Evolutionary conservation across 1,140 invertebrate species (phyloP).

Genomic region (Cherax destructor): DNA sequence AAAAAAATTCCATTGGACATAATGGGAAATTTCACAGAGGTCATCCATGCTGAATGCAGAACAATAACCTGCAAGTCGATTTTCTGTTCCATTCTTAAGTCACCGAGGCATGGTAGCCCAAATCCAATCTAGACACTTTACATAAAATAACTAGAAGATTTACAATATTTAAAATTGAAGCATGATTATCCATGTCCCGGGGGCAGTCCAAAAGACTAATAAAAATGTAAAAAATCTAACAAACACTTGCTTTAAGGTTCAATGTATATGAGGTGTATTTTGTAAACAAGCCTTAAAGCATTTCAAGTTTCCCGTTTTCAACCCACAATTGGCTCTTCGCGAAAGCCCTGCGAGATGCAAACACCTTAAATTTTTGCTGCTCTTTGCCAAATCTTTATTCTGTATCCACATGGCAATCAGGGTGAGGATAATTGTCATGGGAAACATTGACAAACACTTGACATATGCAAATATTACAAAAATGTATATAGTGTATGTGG

Average conservation of each 20-base stretch:
- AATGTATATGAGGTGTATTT: neutral
- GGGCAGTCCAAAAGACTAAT: conserved; percentile 3
- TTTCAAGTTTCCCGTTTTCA: conserved; percentile 21
- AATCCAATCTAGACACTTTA: conserved; percentile 18
- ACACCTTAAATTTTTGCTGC: neutral
- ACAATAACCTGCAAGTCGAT: neutral
- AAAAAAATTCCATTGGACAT: neutral
- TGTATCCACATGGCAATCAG: conserved; percentile 1
- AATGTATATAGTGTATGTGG: neutral
- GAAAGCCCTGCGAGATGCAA: neutral
- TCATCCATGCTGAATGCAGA: neutral
- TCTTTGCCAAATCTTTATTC: neutral
- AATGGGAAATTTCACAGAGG: neutral
- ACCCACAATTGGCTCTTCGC: conserved; percentile 12
- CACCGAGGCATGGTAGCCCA: conserved; percentile 19
- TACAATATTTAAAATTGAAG: conserved; percentile 12
- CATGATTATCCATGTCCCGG: conserved; percentile 2
- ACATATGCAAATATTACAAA: neutral
- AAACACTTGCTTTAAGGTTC: conserved; percentile 16
- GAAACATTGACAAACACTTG: neutral
- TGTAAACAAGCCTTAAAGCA: conserved; percentile 8
- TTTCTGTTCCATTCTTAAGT: neutral
- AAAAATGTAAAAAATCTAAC: conserved; percentile 5
- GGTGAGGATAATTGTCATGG: conserved; percentile 26
- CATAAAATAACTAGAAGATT: conserved; percentile 25